These are phyloP conservation scores for Crotalus viridis DNA, from an alignment of 2,113 vertebrate genomes.

Conservation along the genomic window DNA sequence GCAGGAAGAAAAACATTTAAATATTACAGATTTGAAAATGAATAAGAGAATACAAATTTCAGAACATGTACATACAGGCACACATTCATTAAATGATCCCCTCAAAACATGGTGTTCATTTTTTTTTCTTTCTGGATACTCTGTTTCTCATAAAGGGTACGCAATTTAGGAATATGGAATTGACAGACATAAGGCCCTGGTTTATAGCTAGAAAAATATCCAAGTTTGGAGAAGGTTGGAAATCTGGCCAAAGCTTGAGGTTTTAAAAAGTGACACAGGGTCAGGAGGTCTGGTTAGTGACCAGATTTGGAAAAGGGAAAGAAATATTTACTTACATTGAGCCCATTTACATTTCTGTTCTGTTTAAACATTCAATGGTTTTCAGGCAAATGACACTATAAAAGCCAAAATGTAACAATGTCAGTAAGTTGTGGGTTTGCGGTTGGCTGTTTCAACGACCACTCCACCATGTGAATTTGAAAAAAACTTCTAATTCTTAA, in stretches of 20 bases:
- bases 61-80: background rate
- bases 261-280: background rate
- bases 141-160: background rate
- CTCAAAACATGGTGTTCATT: background rate
- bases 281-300: background rate
- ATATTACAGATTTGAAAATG: background rate
- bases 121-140: background rate
- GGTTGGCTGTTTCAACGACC: background rate
- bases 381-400: background rate
- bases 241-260: background rate
- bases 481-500: background rate
- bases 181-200: background rate
- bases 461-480: background rate
- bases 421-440: background rate
- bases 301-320: background rate
- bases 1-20: background rate
- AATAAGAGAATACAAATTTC: background rate
- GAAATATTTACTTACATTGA: background rate
- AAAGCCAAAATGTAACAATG: background rate
- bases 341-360: background rate
- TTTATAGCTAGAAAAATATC: background rate
- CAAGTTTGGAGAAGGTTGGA: background rate
- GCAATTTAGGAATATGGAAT: background rate
- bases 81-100: background rate
- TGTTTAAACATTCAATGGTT: background rate